phyloP scores from a whole-genome alignment of 2,113 vertebrate species.

The Hyperopisus bebe region DNA sequence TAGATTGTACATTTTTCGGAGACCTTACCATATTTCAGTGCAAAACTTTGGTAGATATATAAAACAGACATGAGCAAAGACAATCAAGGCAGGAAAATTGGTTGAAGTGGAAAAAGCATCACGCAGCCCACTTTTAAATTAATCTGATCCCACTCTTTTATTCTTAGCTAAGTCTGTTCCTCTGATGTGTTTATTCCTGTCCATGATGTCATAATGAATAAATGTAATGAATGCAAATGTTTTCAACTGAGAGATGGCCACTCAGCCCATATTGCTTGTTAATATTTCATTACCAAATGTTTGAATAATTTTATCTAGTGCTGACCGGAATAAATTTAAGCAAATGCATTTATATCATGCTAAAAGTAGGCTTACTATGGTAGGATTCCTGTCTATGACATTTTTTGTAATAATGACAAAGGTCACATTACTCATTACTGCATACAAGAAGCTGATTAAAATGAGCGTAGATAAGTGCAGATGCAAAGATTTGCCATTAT shows the following conservation, averaged over 20 bases:
- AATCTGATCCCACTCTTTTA: not conserved
- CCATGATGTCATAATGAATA: not conserved
- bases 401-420: not conserved
- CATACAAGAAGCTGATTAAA: not conserved
- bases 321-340: not conserved
- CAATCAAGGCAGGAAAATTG: not conserved
- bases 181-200: not conserved
- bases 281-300: constrained; percentile 11
- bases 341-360: not conserved
- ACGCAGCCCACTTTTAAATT: not conserved
- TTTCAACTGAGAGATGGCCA: not conserved
- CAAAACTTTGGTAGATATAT: not conserved
- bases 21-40: not conserved
- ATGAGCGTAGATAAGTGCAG: not conserved
- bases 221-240: not conserved
- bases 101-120: not conserved
- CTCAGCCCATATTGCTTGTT: constrained; percentile 10
- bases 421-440: not conserved
- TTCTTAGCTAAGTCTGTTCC: not conserved
- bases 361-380: not conserved
- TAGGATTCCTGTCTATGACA: not conserved
- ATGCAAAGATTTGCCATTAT: not conserved
- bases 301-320: not conserved
- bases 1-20: not conserved
- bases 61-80: not conserved